Evolutionary conservation across 2,797 vertebrate genomes (phyloP), one percentile per base, ranked within the genome.

Genomic region (Bradypus variegatus): DNA sequence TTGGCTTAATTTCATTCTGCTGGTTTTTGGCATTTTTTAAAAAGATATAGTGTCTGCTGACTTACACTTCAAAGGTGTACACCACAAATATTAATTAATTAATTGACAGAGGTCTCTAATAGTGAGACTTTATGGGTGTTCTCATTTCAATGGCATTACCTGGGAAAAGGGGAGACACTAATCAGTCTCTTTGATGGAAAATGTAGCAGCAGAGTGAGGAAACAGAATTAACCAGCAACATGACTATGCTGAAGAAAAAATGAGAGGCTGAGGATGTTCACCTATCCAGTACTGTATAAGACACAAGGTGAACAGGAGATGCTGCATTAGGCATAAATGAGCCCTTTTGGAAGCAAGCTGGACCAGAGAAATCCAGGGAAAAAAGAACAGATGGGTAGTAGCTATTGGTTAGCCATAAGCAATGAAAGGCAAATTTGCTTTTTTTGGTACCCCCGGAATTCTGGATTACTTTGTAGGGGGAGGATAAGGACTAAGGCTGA

Each of bases 201-300:
- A 86, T 72, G 45, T 60, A 69, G 53, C 21, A 87, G 8, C 33
- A 76, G 33, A 88, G 19, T 31, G 8, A 82, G 41, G 7, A 90
- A 93, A 72, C 19, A 95, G 48, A 90, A 85, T 62, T 14, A 79
- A 79, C 36, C 18, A 92, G 18, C 78, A 69, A 72, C 86, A 7
- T 55, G 58, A 55, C 13, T 31, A 10, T 25, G 21, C 29, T 45
- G 25, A 90, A 81, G 38, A 76, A 88, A 21, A 91, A 83, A 80
- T 41, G 38, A 85, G 65, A 60, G 41, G 48, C 38, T 60, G 53
- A 88, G 48, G 2, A 27, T 58, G 31, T 41, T 23, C 53, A 50
- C 58, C 55, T 88, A 67, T 79, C 12, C 2, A 84, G 53, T 16
- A 82, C 4, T 45, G 13, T 53, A 70, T 25, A 89, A 73, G 16